These are phyloP conservation scores for Poeciliopsis prolifica DNA, from an alignment of 2,113 vertebrate genomes.

Conservation along the genomic window DNA sequence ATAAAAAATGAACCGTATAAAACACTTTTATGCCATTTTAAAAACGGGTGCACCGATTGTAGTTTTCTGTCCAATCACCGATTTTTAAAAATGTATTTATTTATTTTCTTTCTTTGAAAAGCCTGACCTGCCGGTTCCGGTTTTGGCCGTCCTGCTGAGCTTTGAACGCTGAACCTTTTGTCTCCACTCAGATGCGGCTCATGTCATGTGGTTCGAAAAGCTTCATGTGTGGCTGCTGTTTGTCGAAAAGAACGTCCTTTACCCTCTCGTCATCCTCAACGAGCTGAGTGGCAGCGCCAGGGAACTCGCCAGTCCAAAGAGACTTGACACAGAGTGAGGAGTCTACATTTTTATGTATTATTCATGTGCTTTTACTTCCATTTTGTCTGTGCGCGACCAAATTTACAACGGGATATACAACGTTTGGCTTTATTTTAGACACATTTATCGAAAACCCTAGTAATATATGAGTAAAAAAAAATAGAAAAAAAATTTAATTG, in stretches of 20 bases:
- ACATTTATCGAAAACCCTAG: not conserved
- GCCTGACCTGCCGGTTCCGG: too few species aligned
- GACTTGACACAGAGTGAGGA: slow-evolving; percentile 90
- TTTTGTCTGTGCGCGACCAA: not conserved
- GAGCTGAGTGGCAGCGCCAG: slow-evolving; percentile 95
- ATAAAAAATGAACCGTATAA: too few species aligned
- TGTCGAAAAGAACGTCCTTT: slow-evolving; percentile 95
- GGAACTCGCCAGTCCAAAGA: slow-evolving; percentile 92
- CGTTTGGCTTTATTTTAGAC: too few species aligned
- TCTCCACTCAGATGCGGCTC: slow-evolving; percentile 86
- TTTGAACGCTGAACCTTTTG: not conserved
- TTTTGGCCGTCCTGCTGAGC: not conserved
- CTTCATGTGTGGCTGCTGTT: slow-evolving; percentile 97
- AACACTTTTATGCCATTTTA: not conserved
- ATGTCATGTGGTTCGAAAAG: slow-evolving; percentile 99
- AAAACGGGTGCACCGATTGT: too few species aligned
- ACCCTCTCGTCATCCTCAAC: slow-evolving; percentile 96
- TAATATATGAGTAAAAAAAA: too few species aligned
- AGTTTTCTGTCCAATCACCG: too few species aligned
- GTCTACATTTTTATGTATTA: accelerated
- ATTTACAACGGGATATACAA: not conserved
- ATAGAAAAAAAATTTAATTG: too few species aligned
- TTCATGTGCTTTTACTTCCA: not conserved
- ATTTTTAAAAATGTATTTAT: too few species aligned
- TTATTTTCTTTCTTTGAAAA: too few species aligned